These are phyloP conservation scores for Holotrichia oblita DNA, from an alignment of 1,140 invertebrate genomes.

Conservation along the genomic window DNA sequence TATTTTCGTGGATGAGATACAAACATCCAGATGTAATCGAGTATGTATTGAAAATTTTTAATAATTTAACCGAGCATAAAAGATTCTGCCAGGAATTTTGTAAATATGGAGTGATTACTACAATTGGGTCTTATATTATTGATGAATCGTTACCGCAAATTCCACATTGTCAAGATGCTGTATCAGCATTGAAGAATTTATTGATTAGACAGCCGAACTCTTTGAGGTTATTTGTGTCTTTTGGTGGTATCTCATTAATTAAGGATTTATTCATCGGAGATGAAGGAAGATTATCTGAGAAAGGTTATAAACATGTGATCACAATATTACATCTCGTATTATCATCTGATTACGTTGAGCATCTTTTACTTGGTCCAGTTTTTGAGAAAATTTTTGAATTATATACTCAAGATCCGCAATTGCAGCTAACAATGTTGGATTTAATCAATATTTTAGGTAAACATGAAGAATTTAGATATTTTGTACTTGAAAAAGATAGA, in stretches of 20 bases:
- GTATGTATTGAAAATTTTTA: not conserved
- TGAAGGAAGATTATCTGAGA: not conserved
- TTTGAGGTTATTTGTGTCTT: not conserved
- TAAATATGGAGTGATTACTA: not conserved
- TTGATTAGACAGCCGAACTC: not conserved
- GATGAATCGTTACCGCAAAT: not conserved
- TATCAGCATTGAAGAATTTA: not conserved
- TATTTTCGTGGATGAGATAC: conserved; percentile 5
- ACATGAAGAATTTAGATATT: not conserved
- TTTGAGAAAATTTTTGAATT: not conserved
- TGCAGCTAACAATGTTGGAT: not conserved
- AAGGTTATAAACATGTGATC: not conserved
- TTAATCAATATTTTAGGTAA: not conserved
- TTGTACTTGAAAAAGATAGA: not conserved
- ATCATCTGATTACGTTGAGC: not conserved
- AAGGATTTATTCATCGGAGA: not conserved
- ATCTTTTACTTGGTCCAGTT: not conserved
- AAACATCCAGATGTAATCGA: not conserved
- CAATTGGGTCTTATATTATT: not conserved
- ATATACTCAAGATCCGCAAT: not conserved
- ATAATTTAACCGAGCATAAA: conserved; percentile 17
- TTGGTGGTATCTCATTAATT: not conserved
- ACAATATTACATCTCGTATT: not conserved
- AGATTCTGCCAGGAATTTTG: not conserved
- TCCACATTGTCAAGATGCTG: not conserved